Evolutionary conservation across 2,888 invertebrate species (phyloP).

Genomic region (Zeuzera pyrina): DNA sequence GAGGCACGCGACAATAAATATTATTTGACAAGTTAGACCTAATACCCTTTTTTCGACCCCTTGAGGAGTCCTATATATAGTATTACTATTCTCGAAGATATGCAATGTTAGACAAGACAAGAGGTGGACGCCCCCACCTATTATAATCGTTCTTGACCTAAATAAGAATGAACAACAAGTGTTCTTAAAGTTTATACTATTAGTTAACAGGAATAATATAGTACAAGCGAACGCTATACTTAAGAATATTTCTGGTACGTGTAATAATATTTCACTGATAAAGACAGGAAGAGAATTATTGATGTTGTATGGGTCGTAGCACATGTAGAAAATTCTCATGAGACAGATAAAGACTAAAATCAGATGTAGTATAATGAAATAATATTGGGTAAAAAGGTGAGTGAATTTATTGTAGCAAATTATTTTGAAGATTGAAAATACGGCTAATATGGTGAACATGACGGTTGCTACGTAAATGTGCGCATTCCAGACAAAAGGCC

Average conservation of each 20-base stretch:
- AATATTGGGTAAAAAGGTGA: constrained; percentile 89
- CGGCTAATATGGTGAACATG: constrained; percentile 86
- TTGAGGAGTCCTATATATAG: constrained; percentile 55
- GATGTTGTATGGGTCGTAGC: constrained; percentile 95
- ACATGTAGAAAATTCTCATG: constrained; percentile 87
- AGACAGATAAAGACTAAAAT: constrained; percentile 87
- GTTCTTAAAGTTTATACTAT: constrained; percentile 83
- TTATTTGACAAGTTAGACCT: constrained; percentile 85
- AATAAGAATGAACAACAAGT: constrained; percentile 80
- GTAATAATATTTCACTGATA: constrained; percentile 86
- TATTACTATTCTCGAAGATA: constrained; percentile 78
- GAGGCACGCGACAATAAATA: constrained; percentile 89
- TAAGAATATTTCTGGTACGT: constrained; percentile 88
- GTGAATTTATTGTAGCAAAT: constrained; percentile 89
- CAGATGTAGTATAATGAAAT: constrained; percentile 89
- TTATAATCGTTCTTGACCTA: constrained; percentile 83
- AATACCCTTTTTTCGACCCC: constrained; percentile 74
- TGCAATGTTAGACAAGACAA: constrained; percentile 87
- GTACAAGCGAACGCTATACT: constrained; percentile 92
- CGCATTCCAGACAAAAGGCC: constrained; percentile 92
- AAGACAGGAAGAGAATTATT: constrained; percentile 83
- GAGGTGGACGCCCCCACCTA: constrained; percentile 85
- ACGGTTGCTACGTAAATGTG: constrained; percentile 91
- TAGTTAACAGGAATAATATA: constrained; percentile 87
- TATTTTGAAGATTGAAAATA: constrained; percentile 89